Evolutionary conservation across 2,888 invertebrate species (phyloP).

Genomic region (Steinernema carpocapsae): DNA sequence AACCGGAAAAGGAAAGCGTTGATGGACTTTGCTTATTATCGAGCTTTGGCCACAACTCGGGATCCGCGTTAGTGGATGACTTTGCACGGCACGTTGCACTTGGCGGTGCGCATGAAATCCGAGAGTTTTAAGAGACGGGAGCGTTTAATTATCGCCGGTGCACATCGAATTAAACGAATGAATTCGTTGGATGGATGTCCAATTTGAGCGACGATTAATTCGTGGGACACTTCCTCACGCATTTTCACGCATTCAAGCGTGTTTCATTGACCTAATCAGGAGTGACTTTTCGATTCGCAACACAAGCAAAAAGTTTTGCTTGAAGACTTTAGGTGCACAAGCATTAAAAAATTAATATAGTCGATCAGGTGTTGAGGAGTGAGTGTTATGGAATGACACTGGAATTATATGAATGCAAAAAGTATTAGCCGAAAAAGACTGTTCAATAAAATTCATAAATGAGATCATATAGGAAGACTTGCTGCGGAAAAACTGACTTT

Average conservation of each 20-base stretch:
- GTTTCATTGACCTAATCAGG: neutral
- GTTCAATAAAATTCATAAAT: too few relatives aligned
- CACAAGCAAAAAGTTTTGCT: neutral
- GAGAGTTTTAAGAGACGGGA: slow-evolving; percentile 20
- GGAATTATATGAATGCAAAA: too few relatives aligned
- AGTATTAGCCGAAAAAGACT: too few relatives aligned
- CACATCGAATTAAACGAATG: slow-evolving; percentile 29
- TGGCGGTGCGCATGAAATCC: slow-evolving; percentile 6
- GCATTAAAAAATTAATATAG: too few relatives aligned
- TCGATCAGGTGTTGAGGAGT: too few relatives aligned
- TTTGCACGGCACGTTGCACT: slow-evolving; percentile 6
- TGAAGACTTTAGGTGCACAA: neutral
- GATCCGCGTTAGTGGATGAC: neutral
- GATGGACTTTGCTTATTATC: too few relatives aligned
- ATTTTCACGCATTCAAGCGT: neutral
- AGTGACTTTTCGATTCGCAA: neutral
- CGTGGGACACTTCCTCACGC: neutral
- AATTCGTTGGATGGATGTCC: slow-evolving; percentile 16
- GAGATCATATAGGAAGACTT: too few relatives aligned
- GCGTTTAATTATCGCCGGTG: slow-evolving; percentile 25
- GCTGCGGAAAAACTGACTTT: too few relatives aligned
- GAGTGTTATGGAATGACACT: too few relatives aligned
- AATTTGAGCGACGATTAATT: slow-evolving; percentile 20
- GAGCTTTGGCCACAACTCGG: too few relatives aligned
- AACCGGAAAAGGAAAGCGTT: too few relatives aligned